Percentiles rank a stretch among this genome's conserved stretches.
Evolutionary conservation across 2,797 vertebrate species (phyloP).

Genomic region (Falco columbarius): DNA sequence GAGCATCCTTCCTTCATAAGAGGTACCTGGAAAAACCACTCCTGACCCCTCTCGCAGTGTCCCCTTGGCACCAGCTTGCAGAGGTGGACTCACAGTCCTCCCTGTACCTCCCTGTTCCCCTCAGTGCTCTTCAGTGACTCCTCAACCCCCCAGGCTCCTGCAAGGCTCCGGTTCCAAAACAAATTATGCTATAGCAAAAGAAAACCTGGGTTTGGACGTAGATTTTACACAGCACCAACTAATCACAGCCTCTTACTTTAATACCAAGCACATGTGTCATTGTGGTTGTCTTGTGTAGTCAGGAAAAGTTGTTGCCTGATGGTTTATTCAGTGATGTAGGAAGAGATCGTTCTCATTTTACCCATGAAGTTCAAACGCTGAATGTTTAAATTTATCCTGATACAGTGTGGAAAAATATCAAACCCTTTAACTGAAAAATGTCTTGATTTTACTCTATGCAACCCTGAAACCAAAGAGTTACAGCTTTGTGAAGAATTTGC

Average conservation of each 20-base stretch:
- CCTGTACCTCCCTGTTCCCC: neutral
- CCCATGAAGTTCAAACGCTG: neutral
- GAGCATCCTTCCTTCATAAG: neutral
- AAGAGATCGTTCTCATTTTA: neutral
- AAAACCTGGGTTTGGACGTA: neutral
- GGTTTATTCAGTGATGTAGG: neutral
- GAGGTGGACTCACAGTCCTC: neutral
- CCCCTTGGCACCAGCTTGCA: neutral
- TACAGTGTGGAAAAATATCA: neutral
- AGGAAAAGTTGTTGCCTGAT: neutral
- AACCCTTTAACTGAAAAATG: neutral
- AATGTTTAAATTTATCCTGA: neutral
- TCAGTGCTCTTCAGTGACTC: neutral
- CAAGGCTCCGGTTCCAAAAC: neutral
- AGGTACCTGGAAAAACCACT: neutral
- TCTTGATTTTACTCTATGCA: neutral
- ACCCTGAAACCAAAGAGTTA: neutral
- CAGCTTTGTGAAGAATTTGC: neutral
- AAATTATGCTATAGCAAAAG: neutral
- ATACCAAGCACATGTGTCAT: neutral
- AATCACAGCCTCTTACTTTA: neutral
- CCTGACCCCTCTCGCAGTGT: neutral
- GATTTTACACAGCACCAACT: neutral
- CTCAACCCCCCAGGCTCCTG: neutral
- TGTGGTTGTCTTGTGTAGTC: neutral